Evolutionary conservation across 2,888 invertebrate species (phyloP).

Genomic region (Carpatolechia fugitivella): DNA sequence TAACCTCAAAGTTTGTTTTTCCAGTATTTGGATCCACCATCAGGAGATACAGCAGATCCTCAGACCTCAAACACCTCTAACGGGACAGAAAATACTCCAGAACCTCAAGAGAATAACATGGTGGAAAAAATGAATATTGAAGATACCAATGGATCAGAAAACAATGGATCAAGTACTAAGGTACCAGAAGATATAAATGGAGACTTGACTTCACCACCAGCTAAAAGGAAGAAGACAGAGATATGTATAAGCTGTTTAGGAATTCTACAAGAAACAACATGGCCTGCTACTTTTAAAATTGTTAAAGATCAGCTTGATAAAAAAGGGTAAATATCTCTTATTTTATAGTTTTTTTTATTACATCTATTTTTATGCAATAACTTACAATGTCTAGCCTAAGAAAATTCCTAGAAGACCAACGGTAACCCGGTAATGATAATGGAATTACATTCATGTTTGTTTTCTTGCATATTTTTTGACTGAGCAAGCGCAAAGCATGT

Average conservation of each 20-base stretch:
- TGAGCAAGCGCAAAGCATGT: too few relatives aligned
- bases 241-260: slow-evolving; percentile 86
- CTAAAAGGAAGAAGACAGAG: slow-evolving; percentile 68
- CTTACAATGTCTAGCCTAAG: too few relatives aligned
- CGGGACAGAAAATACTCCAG: background rate
- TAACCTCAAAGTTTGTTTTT: background rate
- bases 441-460: too few relatives aligned
- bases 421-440: too few relatives aligned
- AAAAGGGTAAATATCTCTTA: slow-evolving; percentile 51
- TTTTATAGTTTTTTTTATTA: too few relatives aligned
- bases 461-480: too few relatives aligned
- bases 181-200: background rate
- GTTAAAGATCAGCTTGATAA: slow-evolving; percentile 74
- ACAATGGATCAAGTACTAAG: background rate
- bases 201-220: slow-evolving; percentile 28
- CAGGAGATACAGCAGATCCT: background rate
- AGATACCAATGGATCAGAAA: background rate
- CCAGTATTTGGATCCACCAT: background rate
- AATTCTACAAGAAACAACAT: slow-evolving; percentile 81
- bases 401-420: too few relatives aligned
- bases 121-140: too few relatives aligned
- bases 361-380: too few relatives aligned
- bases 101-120: background rate
- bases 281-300: slow-evolving; percentile 72
- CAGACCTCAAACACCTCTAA: background rate